These are phyloP conservation scores for Caranx ignobilis DNA, from an alignment of 2,113 vertebrate genomes.

Conservation along the genomic window DNA sequence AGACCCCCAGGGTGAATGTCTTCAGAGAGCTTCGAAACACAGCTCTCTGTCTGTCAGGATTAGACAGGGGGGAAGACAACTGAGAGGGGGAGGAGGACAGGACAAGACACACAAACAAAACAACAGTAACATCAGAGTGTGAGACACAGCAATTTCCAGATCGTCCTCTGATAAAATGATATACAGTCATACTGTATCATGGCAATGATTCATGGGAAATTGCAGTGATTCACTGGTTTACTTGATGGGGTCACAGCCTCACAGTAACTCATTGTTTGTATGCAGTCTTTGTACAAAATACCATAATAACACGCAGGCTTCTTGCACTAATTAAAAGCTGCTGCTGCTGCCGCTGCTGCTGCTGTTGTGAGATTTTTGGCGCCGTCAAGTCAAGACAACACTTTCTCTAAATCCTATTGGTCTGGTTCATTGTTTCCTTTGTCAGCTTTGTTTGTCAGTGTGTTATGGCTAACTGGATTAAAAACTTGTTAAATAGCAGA, in stretches of 20 bases:
- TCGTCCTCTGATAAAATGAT: slow-evolving; percentile 49
- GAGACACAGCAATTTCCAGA: slow-evolving; percentile 31
- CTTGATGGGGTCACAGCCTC: slow-evolving; percentile 17
- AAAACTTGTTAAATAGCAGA: slow-evolving; percentile 34
- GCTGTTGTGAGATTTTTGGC: neutral
- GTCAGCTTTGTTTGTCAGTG: slow-evolving; percentile 14
- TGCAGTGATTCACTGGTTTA: slow-evolving; percentile 12
- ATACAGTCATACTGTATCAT: slow-evolving; percentile 11
- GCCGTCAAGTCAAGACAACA: neutral
- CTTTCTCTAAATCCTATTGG: slow-evolving; percentile 21
- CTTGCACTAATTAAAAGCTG: slow-evolving; percentile 1
- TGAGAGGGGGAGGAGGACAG: neutral
- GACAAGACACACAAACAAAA: slow-evolving; percentile 23
- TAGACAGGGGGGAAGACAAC: slow-evolving; percentile 10
- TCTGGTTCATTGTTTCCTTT: slow-evolving; percentile 14
- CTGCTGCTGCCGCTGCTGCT: neutral
- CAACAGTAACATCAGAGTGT: slow-evolving; percentile 10
- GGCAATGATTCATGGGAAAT: slow-evolving; percentile 15
- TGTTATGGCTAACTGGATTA: slow-evolving; percentile 34
- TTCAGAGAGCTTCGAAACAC: slow-evolving; percentile 31
- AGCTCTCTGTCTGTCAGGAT: slow-evolving; percentile 55
- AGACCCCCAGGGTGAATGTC: slow-evolving; percentile 42
- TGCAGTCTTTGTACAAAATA: slow-evolving; percentile 1
- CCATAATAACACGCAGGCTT: neutral
- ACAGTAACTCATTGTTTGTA: slow-evolving; percentile 1